Evolutionary conservation across 1,140 invertebrate genomes (phyloP).

Genomic region (Carposina sasakii): DNA sequence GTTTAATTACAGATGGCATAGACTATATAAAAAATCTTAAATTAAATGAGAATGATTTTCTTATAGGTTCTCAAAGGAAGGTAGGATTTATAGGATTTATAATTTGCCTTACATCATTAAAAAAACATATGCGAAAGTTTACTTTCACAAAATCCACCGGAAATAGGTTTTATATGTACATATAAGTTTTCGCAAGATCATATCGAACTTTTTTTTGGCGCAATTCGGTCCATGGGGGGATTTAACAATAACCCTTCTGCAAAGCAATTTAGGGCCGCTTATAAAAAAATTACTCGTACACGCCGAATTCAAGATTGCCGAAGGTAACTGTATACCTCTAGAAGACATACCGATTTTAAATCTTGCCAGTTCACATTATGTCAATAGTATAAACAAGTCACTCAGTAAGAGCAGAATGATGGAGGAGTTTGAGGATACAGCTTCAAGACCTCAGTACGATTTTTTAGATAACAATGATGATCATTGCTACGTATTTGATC

Average conservation of each 20-base stretch:
- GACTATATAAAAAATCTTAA: constrained; percentile 2
- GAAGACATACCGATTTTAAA: constrained; percentile 1
- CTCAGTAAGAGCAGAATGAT: too few relatives aligned
- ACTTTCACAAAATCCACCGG: constrained; percentile 1
- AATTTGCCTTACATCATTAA: constrained; percentile 10
- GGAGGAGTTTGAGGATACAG: too few relatives aligned
- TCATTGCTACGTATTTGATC: too few relatives aligned
- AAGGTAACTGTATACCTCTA: constrained; percentile 6
- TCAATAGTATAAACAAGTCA: too few relatives aligned
- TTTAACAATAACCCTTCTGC: constrained; percentile 21
- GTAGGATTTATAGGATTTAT: constrained; percentile 12
- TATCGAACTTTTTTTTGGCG: constrained; percentile 19
- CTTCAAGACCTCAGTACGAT: too few relatives aligned
- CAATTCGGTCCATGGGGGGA: constrained; percentile 15
- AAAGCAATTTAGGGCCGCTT: constrained; percentile 1
- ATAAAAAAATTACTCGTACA: constrained; percentile 2
- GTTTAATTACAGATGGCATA: constrained; percentile 6
- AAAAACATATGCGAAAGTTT: too few relatives aligned
- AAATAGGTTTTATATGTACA: constrained; percentile 5
- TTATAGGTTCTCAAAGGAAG: constrained; percentile 8
- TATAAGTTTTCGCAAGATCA: constrained; percentile 23
- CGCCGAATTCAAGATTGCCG: background rate
- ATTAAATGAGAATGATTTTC: background rate
- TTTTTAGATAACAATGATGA: too few relatives aligned
- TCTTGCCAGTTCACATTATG: too few relatives aligned